These are phyloP conservation scores for Holothuria glaberrima DNA, from an alignment of 35 echinoderm and acorn worm genomes.

Conservation along the genomic window DNA sequence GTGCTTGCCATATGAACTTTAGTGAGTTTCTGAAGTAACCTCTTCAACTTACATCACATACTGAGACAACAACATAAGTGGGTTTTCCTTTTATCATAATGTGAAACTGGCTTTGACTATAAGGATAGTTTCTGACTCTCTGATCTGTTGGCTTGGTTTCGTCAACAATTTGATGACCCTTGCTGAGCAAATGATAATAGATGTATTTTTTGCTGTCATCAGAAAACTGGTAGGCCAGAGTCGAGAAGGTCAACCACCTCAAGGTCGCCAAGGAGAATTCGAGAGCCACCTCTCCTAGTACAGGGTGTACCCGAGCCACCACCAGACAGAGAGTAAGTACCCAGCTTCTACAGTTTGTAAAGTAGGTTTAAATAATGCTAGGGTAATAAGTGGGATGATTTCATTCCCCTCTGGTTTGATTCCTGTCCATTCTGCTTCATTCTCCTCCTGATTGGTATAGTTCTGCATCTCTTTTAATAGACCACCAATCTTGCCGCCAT, in stretches of 20 bases:
- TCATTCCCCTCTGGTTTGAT: no score
- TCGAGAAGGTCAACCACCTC: slow-evolving; percentile 30
- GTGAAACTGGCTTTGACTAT: neutral
- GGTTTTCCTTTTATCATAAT: neutral
- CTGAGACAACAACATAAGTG: neutral
- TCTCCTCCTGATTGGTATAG: neutral
- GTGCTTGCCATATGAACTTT: no score
- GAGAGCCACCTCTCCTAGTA: slow-evolving; percentile 24
- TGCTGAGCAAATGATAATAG: no score
- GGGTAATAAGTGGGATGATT: no score
- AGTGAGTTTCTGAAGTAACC: no score
- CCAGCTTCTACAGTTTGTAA: no score
- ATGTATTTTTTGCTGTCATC: neutral
- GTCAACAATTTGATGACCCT: neutral
- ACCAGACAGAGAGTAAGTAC: slow-evolving; percentile 54
- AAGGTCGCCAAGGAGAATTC: slow-evolving; percentile 49
- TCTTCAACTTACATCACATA: no score
- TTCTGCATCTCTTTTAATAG: neutral
- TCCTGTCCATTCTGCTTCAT: neutral
- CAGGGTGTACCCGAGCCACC: slow-evolving; percentile 12
- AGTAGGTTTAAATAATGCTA: no score
- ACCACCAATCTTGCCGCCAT: slow-evolving; percentile 61
- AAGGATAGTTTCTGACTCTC: no score
- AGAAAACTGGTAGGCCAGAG: slow-evolving; percentile 42
- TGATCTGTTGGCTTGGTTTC: neutral